Evolutionary conservation across 1,140 invertebrate species (phyloP).

Genomic region (Thaumetopoea pityocampa): DNA sequence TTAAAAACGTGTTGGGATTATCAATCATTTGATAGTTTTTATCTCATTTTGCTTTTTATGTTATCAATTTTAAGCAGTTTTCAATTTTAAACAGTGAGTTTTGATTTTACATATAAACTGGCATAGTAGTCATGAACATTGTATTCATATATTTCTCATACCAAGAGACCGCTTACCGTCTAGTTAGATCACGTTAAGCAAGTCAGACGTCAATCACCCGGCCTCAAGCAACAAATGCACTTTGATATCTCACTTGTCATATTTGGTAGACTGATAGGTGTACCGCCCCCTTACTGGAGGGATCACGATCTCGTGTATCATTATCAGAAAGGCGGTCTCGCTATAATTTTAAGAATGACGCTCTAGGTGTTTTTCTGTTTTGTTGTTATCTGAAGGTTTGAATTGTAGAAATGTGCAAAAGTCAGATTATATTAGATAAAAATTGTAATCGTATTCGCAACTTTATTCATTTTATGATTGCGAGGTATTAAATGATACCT

Average conservation of each 20-base stretch:
- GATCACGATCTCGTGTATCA: constrained; percentile 43
- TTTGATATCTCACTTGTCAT: constrained; percentile 44
- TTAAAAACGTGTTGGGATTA: no score
- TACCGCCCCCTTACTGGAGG: constrained; percentile 30
- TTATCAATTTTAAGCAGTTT: no score
- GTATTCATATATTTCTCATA: neutral
- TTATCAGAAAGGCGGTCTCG: constrained; percentile 42
- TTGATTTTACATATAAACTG: no score
- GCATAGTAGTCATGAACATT: neutral
- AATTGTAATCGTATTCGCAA: no score
- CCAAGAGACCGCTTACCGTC: neutral
- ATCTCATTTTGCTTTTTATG: no score
- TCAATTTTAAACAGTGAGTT: no score
- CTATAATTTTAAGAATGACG: constrained; percentile 15
- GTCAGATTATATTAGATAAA: constrained; percentile 17
- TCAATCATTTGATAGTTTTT: no score
- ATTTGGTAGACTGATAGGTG: constrained; percentile 51
- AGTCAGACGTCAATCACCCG: constrained; percentile 29
- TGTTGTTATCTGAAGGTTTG: neutral
- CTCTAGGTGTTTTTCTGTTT: neutral
- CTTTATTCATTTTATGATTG: no score
- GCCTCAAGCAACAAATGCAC: constrained; percentile 26
- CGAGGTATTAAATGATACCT: no score
- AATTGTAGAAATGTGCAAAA: neutral
- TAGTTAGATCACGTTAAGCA: constrained; percentile 3